phyloP scores from a whole-genome alignment of 1,140 invertebrate species.

The Lasioglossum albipes region DNA sequence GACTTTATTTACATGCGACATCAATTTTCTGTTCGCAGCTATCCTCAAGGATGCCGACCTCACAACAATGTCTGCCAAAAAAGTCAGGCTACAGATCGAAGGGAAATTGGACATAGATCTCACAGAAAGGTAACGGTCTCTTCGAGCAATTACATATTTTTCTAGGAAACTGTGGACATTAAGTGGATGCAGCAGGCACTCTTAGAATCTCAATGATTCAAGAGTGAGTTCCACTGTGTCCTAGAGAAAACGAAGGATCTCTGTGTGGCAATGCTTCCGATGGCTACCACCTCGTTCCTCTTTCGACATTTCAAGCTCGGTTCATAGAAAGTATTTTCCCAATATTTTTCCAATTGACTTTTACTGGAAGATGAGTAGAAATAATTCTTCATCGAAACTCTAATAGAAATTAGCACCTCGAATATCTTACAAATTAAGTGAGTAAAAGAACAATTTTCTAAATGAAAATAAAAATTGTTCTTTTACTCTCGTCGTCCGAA shows the following conservation, averaged over 20 bases:
- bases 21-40: constrained; percentile 81
- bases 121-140: constrained; percentile 80
- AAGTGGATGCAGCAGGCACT: constrained; percentile 63
- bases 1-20: not conserved
- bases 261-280: constrained; percentile 70
- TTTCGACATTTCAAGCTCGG: constrained; percentile 63
- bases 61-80: constrained; percentile 91
- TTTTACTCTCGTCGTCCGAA: no score
- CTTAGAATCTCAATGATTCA: constrained; percentile 50
- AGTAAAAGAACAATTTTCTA: no score
- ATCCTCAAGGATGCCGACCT: constrained; percentile 94
- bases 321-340: no score
- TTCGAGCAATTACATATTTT: not conserved
- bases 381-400: no score
- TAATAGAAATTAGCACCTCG: no score
- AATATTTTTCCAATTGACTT: no score
- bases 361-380: no score
- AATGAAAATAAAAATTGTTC: no score
- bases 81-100: constrained; percentile 93
- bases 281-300: constrained; percentile 76
- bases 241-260: constrained; percentile 74
- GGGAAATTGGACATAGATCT: constrained; percentile 89
- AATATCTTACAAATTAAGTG: no score
- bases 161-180: not conserved
- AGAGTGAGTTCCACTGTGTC: constrained; percentile 62